Conservation (phyloP, 2,113 vertebrate genomes). For the Vidua chalybeata region DNA sequence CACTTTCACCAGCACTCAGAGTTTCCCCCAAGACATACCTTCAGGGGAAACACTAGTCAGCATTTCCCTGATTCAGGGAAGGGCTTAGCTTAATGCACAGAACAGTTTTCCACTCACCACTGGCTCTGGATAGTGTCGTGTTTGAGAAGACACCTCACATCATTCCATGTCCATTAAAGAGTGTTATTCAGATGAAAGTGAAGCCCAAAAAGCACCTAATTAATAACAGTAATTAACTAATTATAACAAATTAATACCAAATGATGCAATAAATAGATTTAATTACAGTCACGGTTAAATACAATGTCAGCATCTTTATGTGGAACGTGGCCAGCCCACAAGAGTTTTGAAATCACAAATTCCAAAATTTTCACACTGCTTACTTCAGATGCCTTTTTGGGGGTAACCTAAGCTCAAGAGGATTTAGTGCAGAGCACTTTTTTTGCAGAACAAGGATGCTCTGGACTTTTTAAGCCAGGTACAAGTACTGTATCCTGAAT, state of each 20-base stretch:
- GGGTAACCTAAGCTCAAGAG: neutral
- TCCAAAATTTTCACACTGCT: neutral
- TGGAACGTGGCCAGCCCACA: constrained; percentile 36
- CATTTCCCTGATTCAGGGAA: neutral
- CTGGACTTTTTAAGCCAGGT: neutral
- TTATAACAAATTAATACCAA: constrained; percentile 10
- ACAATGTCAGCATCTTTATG: constrained; percentile 32
- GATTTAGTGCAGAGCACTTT: neutral
- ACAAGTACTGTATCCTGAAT: neutral
- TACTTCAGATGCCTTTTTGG: neutral
- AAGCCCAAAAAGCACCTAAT: constrained; percentile 13
- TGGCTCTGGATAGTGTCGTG: neutral
- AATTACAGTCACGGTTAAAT: constrained; percentile 3
- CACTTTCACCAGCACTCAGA: neutral
- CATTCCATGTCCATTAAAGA: neutral
- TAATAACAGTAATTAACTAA: constrained; percentile 43
- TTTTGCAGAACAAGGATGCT: neutral
- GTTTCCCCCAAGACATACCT: neutral
- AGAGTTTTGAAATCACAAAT: constrained; percentile 24
- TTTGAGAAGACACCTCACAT: neutral
- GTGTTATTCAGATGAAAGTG: neutral
- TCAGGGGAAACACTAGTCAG: neutral
- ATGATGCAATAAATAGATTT: constrained; percentile 29
- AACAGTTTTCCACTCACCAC: neutral
- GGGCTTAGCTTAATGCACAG: neutral